phyloP scores from a whole-genome alignment of 64 coral and sea anemone species.

The Actinia equina region DNA sequence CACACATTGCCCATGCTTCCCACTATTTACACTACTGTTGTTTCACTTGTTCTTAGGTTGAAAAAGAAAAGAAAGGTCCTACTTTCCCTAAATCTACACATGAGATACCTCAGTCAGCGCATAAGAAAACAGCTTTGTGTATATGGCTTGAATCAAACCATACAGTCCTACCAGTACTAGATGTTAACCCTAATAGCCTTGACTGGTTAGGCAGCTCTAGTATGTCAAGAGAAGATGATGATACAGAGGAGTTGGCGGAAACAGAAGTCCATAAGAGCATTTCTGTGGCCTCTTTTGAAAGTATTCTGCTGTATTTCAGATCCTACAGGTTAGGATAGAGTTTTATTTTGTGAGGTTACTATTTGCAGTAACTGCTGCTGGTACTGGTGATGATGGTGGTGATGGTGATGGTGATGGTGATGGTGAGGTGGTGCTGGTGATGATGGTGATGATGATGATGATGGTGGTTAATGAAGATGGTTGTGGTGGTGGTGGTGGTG shows the following conservation, averaged over 20 bases:
- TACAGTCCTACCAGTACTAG: not conserved
- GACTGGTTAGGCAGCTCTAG: conserved; percentile 2
- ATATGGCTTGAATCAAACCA: conserved; percentile 30
- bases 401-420: no score
- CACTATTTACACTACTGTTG: no score
- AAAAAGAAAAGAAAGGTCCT: conserved; percentile 59
- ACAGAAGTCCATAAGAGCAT: not conserved
- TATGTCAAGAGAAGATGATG: not conserved
- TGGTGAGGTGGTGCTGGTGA: no score
- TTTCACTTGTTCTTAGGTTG: conserved; percentile 20
- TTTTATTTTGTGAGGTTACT: no score
- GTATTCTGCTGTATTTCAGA: conserved; percentile 65
- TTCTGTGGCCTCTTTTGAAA: conserved; percentile 47
- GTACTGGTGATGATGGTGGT: no score
- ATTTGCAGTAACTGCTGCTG: no score
- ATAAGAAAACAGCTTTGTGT: conserved; percentile 47
- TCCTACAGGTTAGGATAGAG: conserved; percentile 69
- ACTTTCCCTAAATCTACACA: conserved; percentile 26
- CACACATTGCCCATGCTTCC: no score
- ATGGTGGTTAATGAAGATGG: no score
- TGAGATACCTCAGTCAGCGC: conserved; percentile 58
- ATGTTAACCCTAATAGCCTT: not conserved
- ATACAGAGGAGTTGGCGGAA: not conserved
- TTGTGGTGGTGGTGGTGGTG: no score
- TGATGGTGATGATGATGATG: no score